A percentile compares a stretch with the other conserved stretches of the same genome.
phyloP scores from a whole-genome alignment of 2,888 invertebrate genomes.

The Anodontia alba region DNA sequence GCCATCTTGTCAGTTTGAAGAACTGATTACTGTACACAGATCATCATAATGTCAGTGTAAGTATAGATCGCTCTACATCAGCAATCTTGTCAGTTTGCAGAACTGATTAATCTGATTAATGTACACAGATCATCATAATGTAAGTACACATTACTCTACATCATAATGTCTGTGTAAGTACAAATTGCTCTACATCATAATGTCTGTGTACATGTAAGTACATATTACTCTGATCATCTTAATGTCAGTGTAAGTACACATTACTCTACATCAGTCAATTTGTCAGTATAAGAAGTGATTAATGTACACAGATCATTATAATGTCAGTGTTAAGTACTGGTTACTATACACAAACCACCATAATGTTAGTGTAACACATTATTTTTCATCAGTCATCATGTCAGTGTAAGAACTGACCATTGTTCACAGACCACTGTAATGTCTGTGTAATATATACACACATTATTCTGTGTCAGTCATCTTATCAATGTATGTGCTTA shows the following conservation, averaged over 20 bases:
- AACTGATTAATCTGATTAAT: neutral
- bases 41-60: conserved; percentile 93
- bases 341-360: conserved; percentile 99
- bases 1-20: too few relatives aligned
- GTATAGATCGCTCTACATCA: conserved; percentile 47
- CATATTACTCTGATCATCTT: too few relatives aligned
- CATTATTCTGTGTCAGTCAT: too few relatives aligned
- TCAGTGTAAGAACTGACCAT: too few relatives aligned
- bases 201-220: too few relatives aligned
- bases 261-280: conserved; percentile 88
- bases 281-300: too few relatives aligned
- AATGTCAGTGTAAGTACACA: conserved; percentile 93
- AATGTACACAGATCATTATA: conserved; percentile 87
- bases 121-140: conserved; percentile 89
- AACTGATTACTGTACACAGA: too few relatives aligned
- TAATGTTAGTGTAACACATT: conserved; percentile 93
- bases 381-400: too few relatives aligned
- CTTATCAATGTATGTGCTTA: too few relatives aligned
- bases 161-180: too few relatives aligned
- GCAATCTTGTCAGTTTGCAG: too few relatives aligned
- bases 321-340: conserved; percentile 99
- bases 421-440: conserved; percentile 88
- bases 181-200: too few relatives aligned
- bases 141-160: conserved; percentile 78
- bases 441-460: conserved; percentile 90